Base-by-base conservation (phyloP, 2,888 invertebrate species). In the Onchidella celtica region DNA sequence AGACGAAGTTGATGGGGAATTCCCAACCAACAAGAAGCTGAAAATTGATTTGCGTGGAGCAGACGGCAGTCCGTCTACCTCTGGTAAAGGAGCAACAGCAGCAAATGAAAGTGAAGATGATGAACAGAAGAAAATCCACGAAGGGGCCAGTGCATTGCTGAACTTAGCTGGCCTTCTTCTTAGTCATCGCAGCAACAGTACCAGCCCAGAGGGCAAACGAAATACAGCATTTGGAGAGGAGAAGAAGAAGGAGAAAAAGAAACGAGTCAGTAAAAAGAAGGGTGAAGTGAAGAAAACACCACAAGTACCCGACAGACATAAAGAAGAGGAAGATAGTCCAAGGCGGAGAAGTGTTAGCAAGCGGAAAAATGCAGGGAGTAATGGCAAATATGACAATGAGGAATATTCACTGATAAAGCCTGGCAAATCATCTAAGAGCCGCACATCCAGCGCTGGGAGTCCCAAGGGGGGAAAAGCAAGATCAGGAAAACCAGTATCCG, bases 61-160 rank as follows among this genome's bases (percentile, higher is more conserved):
- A 27, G 47, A 66, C 3, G 66, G 66, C 17, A 21, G 63, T 27
- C 55, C 66, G 34, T 72, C 55, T 14, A n/a, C 27, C 6, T 24
- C 36, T 6, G 34, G 47, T 9, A 74, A 40, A 63, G 38, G 17
- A 14, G 38, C 29, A 73, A 74, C 63, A n/a, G 40, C 72, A 77
- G 27, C 38, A 6, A 63, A 68, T 32, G 75, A 78, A 57, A 86
- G 86, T 36, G 87, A 88, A 0, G 90, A 89, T 38, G 92, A 91
- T 69, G 92, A 92, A n/a, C 93, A 93, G 83, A 89, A 92, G 84
- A 89, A 96, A 85, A 95, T 95, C 88, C 96, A 96, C 85, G 96
- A 95, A 63, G 96, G 96, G 82, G 96, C 96, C 0, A 96, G 96
- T 89, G 96, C 96, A 0, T 93, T 97, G 84, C 94, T 97, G 66